Conservation (phyloP, 2,113 vertebrate genomes). For the Agapornis roseicollis region DNA sequence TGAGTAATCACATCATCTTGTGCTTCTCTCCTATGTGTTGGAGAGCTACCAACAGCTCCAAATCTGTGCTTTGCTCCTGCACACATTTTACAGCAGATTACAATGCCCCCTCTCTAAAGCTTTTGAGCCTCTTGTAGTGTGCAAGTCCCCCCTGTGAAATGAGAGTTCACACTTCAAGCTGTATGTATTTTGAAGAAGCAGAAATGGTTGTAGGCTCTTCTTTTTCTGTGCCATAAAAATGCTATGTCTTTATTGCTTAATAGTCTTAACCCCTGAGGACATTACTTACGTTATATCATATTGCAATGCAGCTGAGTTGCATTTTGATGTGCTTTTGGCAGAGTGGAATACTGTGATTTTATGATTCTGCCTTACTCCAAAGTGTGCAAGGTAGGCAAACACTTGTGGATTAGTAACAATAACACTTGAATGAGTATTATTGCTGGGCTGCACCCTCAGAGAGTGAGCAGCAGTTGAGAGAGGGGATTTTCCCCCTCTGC, state of each 20-base stretch:
- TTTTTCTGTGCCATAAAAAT: neutral
- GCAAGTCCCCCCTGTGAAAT: neutral
- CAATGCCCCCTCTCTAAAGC: constrained; percentile 23
- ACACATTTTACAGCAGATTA: constrained; percentile 21
- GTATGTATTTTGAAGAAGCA: neutral
- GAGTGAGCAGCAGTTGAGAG: neutral
- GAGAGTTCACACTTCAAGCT: neutral
- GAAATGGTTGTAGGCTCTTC: neutral
- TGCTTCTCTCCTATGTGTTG: neutral
- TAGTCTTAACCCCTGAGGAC: neutral
- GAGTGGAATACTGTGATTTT: neutral
- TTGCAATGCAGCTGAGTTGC: neutral
- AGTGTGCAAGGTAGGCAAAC: neutral
- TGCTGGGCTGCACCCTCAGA: neutral
- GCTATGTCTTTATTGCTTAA: neutral
- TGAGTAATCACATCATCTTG: neutral
- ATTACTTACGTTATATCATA: neutral
- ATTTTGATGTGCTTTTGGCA: neutral
- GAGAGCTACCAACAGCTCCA: neutral
- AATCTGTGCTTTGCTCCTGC: neutral
- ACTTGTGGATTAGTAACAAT: neutral
- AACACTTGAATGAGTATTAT: neutral
- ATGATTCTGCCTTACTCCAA: neutral
- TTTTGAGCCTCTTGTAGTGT: constrained; percentile 15
- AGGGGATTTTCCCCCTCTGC: neutral